Percentiles rank a stretch among this genome's conserved stretches.
These are phyloP conservation scores for Ceratina japonica DNA, from an alignment of 1,140 invertebrate species.

Conservation along the genomic window DNA sequence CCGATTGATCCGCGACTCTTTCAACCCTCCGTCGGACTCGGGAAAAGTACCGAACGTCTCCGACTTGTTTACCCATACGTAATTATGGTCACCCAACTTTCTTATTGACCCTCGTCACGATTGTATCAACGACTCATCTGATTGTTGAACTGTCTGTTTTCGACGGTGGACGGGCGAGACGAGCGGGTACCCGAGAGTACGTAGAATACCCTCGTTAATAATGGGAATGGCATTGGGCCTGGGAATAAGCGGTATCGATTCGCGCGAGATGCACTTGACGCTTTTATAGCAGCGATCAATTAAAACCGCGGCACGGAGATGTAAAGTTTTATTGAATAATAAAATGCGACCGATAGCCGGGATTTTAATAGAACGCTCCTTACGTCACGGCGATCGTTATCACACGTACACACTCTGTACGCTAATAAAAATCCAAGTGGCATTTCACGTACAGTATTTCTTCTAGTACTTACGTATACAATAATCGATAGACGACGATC, in stretches of 20 bases:
- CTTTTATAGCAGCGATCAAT: not conserved
- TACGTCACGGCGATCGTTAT: not conserved
- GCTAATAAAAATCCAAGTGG: not conserved
- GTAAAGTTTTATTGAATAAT: conserved; percentile 7
- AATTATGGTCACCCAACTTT: too few relatives aligned
- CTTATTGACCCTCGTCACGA: too few relatives aligned
- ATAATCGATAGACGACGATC: too few relatives aligned
- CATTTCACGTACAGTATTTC: too few relatives aligned
- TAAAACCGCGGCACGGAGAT: not conserved
- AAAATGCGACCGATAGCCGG: not conserved
- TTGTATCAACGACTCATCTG: too few relatives aligned
- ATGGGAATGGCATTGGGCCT: not conserved
- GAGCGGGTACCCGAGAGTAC: not conserved
- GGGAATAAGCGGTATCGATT: not conserved
- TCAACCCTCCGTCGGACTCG: too few relatives aligned
- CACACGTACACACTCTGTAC: not conserved
- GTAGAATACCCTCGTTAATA: not conserved
- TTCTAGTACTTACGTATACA: too few relatives aligned
- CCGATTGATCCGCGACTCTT: too few relatives aligned
- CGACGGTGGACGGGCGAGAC: not conserved
- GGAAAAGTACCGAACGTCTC: too few relatives aligned
- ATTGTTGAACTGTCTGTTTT: not conserved
- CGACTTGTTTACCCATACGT: too few relatives aligned
- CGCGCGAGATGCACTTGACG: not conserved
- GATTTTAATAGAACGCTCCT: not conserved